Evolutionary conservation across 23 tunicate genomes (phyloP).

Genomic region (Clavelina lepadiformis): DNA sequence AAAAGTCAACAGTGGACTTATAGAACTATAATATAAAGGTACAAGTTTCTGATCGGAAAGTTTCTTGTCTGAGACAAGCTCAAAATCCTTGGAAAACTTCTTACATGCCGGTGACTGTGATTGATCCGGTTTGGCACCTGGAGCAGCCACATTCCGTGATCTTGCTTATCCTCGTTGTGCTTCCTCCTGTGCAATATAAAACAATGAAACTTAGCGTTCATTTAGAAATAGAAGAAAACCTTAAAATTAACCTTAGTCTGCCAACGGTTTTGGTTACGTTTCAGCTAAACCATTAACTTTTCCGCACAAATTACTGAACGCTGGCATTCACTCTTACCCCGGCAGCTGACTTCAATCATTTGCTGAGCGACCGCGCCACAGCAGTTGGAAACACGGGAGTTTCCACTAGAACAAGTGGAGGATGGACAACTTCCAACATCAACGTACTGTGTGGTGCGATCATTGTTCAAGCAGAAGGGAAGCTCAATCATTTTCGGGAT

Average conservation of each 20-base stretch:
- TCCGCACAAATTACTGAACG: too few relatives aligned
- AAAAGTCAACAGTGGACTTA: too few relatives aligned
- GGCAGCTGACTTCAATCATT: slow-evolving; percentile 28
- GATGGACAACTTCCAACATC: slow-evolving; percentile 77
- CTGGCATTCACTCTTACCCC: slow-evolving; percentile 12
- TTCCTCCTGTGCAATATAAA: neutral
- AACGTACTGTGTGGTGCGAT: neutral
- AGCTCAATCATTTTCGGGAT: slow-evolving; percentile 28
- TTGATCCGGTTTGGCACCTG: slow-evolving; percentile 35
- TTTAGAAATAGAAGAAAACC: too few relatives aligned
- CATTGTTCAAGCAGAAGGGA: slow-evolving; percentile 24
- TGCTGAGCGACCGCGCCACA: slow-evolving; percentile 36
- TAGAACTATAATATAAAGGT: too few relatives aligned
- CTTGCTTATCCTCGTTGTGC: slow-evolving; percentile 27
- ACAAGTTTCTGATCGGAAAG: too few relatives aligned
- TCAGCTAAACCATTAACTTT: too few relatives aligned
- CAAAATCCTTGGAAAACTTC: too few relatives aligned
- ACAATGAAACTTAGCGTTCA: too few relatives aligned
- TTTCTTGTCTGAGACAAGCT: too few relatives aligned
- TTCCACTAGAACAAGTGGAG: slow-evolving; percentile 31
- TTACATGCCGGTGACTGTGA: slow-evolving; percentile 61
- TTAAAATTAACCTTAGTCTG: too few relatives aligned
- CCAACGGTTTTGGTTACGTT: too few relatives aligned
- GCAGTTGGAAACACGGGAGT: slow-evolving; percentile 22
- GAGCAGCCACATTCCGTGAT: slow-evolving; percentile 64